Base-by-base conservation (phyloP, 2,888 invertebrate species). In the Oscheius sp. region DNA sequence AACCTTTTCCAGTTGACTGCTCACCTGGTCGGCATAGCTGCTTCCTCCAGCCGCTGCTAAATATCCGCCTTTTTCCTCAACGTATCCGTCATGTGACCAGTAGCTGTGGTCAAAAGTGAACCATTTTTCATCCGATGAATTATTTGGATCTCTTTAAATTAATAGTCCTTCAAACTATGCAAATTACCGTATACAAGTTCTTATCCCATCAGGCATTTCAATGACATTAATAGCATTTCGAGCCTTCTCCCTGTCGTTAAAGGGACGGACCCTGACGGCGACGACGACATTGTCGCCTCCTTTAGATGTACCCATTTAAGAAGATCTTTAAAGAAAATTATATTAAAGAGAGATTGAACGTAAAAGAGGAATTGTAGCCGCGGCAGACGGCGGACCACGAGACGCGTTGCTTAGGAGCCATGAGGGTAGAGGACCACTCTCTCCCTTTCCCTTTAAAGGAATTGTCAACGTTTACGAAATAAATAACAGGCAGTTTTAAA, bases 71-170 rank as follows among this genome's bases (percentile, higher is more conserved):
- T 88, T 86, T 49, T 82, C 74, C 71, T 89, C 89, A 53, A 89
- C 90, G 82, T 85, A 90, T 1, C 91, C 91, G 82, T 91, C 91
- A 85, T 90, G 90, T 29, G 91, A 91, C 92, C 92, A 92, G 83
- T 91, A 92, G 76, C 90, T 90, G 87, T 89, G 89, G 86, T 92
- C 91, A 85, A 90, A 92, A 0, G 90, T 89, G 84, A 91, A 92
- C 75, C 89, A 88, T 75, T 89, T 90, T 16, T 89, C 89, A 18
- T 89, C 90, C 12, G 83, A 83, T 21, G 78, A 55, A 46, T 88
- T 89, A 5, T 88, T 86, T 0, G 91, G 91, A 83, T 91, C 89
- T 52, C 87, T 89, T 23, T 6, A 13, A 61, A 43, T 49, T 23
- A 7, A 16, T n/a, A 25, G 29, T 35, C 16, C 5, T 13, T 9